These are phyloP conservation scores for Caretta caretta DNA, from an alignment of 2,113 vertebrate species.

Conservation along the genomic window DNA sequence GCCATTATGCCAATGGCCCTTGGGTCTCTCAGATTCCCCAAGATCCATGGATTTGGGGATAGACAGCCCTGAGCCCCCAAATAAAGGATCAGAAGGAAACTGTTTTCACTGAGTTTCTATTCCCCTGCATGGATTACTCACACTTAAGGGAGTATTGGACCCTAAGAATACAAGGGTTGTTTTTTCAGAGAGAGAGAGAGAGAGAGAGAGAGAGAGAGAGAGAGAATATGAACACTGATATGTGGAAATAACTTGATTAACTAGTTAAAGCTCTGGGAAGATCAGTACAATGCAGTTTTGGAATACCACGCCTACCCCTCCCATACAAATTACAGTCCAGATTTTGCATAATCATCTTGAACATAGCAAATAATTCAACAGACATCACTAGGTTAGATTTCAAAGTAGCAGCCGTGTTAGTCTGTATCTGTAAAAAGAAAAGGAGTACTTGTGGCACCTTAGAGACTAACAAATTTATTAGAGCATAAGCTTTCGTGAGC, in stretches of 20 bases:
- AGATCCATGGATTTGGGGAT: background rate
- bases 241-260: background rate
- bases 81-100: background rate
- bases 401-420: no score
- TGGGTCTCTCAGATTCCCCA: no score
- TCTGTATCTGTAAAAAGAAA: no score
- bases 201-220: no score
- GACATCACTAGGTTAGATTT: background rate
- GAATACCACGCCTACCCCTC: background rate
- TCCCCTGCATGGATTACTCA: no score
- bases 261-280: background rate
- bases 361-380: background rate
- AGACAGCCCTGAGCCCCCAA: background rate
- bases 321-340: background rate
- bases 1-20: background rate
- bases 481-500: no score
- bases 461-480: no score
- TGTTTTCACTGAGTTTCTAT: no score
- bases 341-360: background rate
- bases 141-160: no score
- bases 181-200: no score
- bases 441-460: no score
- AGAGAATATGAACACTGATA: background rate
- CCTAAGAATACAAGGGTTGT: no score
- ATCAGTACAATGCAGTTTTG: background rate